Base-by-base conservation (phyloP, 2,113 vertebrate species). In the Condylura cristata region DNA sequence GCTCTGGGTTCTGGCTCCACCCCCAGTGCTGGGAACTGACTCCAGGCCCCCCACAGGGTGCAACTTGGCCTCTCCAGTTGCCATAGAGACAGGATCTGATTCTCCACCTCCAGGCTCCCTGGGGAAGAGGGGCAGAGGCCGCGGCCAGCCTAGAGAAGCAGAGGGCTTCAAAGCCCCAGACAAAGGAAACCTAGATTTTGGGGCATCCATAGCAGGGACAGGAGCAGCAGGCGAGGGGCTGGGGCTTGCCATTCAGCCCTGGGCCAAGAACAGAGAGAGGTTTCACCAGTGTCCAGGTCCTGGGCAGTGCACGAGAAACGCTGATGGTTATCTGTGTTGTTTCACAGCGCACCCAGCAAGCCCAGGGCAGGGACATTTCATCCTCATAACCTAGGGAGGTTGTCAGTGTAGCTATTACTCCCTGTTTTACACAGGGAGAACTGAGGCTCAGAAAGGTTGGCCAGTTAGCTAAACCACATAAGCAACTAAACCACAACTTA, bases 51-150 rank as follows among this genome's bases (percentile, higher is more conserved):
- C 51, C 4, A 1, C 10, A 1, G 44, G 58, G 85, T 61, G 20
- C 16, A 4, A 61, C 81, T 58, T 16, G 60, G 96, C 76, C 93
- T 94, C 91, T 91, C 14, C 41, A 46, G 95, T 97, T 96, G 87
- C 92, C 48, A 90, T 95, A 93, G 97, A 94, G 87, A 96, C 10
- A 1, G 4, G 6, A 94, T 82, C 51, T 6, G 16, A 91, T 79
- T 88, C 78, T 74, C 90, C 65, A 90, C 74, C 92, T 95, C 94
- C 61, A 63, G 48, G 86, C 72, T 96, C 91, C 89, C 53, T 82
- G 0, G 3, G 46, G 70, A 39, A 86, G 20, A 11, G 12, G 89
- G 83, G 85, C 86, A 90, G 63, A 58, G 61, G 91, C 44, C 0
- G 0, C 65, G 75, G 79, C 76, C 0, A n/a, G 0, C 20, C 46